Base-by-base conservation (phyloP, 2,888 invertebrate genomes). In the Metacarcinus magister region DNA sequence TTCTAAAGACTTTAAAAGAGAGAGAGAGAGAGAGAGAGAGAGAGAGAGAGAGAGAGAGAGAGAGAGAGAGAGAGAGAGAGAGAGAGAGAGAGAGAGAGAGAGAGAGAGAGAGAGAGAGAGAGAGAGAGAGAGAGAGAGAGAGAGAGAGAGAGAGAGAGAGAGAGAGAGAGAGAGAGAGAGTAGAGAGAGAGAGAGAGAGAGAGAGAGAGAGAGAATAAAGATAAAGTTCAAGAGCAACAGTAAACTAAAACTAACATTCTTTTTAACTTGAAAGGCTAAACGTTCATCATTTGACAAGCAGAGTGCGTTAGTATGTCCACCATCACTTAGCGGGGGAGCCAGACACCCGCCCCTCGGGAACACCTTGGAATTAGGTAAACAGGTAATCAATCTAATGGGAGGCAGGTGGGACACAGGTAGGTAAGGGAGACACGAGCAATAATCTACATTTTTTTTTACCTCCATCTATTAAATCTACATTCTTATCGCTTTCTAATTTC, bases 1-100 rank as follows among this genome's bases (percentile, higher is more conserved):
- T n/a, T 67, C n/a, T n/a, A n/a, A n/a, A 4, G 67, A n/a, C n/a
- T 67, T 67, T n/a, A 13, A 54, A 54, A 13, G 8, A 54, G 54
- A 54, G 54, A 54, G 54, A 54, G 54, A 54, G 54, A 54, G 16
- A 54, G 16, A 54, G 13, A 54, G 39, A n/a, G 2, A 67, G 23
- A 67, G 23, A 67, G 23, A 67, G 23, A 67, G 23, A 67, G 3
- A 67, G 3, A 67, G 2, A 67, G 8, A 67, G n/a, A n/a, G 23
- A 67, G 67, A 67, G 67, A 67, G 67, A 67, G 67, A 67, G 67
- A 67, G n/a, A 67, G n/a, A 67, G n/a, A 67, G 54, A 67, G n/a
- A n/a, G 23, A 67, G 67, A 67, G 67, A 67, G 67, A 67, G 67
- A 67, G 67, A 67, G 7, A n/a, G 7, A n/a, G 4, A n/a, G 13